Base-by-base conservation (phyloP, 2,888 invertebrate genomes). In the Cyclophora punctaria region DNA sequence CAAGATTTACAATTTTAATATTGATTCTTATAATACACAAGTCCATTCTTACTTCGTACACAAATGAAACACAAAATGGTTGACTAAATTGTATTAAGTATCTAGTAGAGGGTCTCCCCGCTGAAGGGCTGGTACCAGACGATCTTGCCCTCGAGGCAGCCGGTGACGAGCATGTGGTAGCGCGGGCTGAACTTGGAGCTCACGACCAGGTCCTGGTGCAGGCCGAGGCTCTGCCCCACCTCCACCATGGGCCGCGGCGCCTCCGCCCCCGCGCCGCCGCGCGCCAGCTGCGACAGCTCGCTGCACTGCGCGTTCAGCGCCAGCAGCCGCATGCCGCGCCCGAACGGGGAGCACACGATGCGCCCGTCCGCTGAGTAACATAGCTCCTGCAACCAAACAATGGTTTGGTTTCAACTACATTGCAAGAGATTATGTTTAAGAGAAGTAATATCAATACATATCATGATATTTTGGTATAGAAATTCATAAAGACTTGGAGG, bases 291-390 rank as follows among this genome's bases (percentile, higher is more conserved):
- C 7, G 94, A 92, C 51, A 97, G 83, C 73, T 97, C 97, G 48
- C 93, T 90, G 73, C 96, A 96, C 47, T 92, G 84, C 5, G 92
- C 89, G 65, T 93, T 92, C 63, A 97, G 95, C 0, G 94, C 93
- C 34, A 98, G 81, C 3, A 98, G 87, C n/a, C 98, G 89, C 55
- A 97, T 92, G 37, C 98, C 97, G 67, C 92, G 93, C 0, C 93
- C 95, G 77, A 93, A 97, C 0, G 98, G 98, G 0, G 97, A 98
- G 71, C 96, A 96, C 35, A 98, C 93, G 5, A 98, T 83, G 47
- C 97, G 90, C 0, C 98, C 98, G 75, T 98, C 97, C 2, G 95
- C 90, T 1, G 97, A 97, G 78, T 96, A 98, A 66, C 96, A 95
- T 45, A 96, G 86, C 73, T 98, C 98, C 83, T 89, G 73, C 3